Percentiles rank a stretch among this genome's conserved stretches.
Evolutionary conservation across 2,797 vertebrate species (phyloP).

Genomic region (Pagetopsis macropterus): DNA sequence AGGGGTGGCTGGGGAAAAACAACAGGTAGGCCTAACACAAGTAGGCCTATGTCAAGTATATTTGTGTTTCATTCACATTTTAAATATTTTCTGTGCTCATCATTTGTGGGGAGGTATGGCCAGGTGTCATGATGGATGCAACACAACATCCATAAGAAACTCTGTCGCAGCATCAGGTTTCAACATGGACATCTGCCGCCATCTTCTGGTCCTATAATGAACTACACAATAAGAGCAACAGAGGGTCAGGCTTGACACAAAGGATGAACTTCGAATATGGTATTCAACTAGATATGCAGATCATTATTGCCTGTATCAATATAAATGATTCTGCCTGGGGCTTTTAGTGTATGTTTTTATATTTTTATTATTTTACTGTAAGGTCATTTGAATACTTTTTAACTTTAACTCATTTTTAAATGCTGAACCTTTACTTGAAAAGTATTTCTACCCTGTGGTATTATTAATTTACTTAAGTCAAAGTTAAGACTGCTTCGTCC

Average conservation of each 20-base stretch:
- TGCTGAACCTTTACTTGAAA: too few relatives aligned
- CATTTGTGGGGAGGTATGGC: not conserved
- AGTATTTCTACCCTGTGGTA: too few relatives aligned
- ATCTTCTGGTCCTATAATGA: slow-evolving; percentile 43
- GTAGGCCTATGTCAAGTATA: not conserved
- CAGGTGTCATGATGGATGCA: slow-evolving; percentile 10
- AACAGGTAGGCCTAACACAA: not conserved
- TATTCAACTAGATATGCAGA: not conserved
- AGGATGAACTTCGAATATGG: not conserved
- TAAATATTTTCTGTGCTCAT: not conserved
- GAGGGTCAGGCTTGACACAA: not conserved
- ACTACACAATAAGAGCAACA: slow-evolving; percentile 35
- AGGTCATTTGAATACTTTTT: too few relatives aligned
- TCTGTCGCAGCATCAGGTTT: slow-evolving; percentile 1
- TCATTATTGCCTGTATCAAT: not conserved
- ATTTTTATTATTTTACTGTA: too few relatives aligned
- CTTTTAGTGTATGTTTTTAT: too few relatives aligned
- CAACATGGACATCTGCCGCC: slow-evolving; percentile 29
- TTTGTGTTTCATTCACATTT: not conserved
- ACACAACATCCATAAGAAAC: slow-evolving; percentile 3
- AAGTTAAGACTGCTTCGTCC: too few relatives aligned
- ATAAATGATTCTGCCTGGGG: too few relatives aligned
- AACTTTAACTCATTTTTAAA: too few relatives aligned
- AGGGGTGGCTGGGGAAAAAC: not conserved
- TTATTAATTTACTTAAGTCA: too few relatives aligned